These are phyloP conservation scores for Leptura quadrifasciata DNA, from an alignment of 2,888 invertebrate genomes.

Conservation along the genomic window DNA sequence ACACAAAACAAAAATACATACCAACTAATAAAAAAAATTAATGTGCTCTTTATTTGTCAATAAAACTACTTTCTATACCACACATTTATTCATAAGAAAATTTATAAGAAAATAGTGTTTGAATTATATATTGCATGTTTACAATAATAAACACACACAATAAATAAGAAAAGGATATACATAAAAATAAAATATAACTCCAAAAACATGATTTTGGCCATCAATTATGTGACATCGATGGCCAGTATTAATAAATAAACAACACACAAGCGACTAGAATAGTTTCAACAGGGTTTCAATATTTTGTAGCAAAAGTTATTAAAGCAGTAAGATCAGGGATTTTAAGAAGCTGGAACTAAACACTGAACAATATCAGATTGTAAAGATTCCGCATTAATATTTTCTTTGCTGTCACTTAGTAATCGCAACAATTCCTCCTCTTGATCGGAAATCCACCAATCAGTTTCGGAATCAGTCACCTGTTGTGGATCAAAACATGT, in stretches of 20 bases:
- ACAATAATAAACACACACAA: conserved; percentile 40
- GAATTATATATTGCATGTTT: conserved; percentile 31
- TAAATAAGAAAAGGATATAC: conserved; percentile 29
- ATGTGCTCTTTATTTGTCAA: conserved; percentile 39
- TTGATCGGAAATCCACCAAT: conserved; percentile 86
- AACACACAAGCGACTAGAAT: conserved; percentile 44
- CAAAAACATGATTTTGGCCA: conserved; percentile 28
- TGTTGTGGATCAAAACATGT: conserved; percentile 73
- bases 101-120: conserved; percentile 55
- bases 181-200: conserved; percentile 39
- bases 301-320: conserved; percentile 43
- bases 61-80: conserved; percentile 49
- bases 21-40: conserved; percentile 40
- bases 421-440: conserved; percentile 86
- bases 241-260: conserved; percentile 37
- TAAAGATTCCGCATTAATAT: conserved; percentile 75
- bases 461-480: conserved; percentile 81
- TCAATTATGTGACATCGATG: conserved; percentile 22
- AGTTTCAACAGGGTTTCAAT: conserved; percentile 36
- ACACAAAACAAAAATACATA: conserved; percentile 51
- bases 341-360: conserved; percentile 63
- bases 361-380: conserved; percentile 73
- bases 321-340: conserved; percentile 31
- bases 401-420: conserved; percentile 82
- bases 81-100: conserved; percentile 55